Base-by-base conservation (phyloP, 2,797 vertebrate genomes). In the Liasis olivaceus region DNA sequence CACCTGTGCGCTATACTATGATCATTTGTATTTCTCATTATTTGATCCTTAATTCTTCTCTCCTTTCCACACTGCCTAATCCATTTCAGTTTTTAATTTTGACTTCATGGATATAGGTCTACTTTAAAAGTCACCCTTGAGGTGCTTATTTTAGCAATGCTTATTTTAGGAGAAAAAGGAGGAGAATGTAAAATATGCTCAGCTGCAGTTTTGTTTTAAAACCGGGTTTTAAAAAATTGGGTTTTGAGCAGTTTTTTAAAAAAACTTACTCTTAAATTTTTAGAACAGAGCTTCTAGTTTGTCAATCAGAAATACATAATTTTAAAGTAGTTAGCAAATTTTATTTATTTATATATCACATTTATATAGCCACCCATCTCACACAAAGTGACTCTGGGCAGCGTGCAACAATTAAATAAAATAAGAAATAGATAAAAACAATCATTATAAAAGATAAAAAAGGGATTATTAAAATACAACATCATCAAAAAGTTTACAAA, bases 131-230 rank as follows among this genome's bases (percentile, higher is more conserved):
- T 3, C 1, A 0, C 47, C n/a, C 89, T 87, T 36, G 90, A 81
- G 85, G 42, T 51, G 15, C 54, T 15, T 64, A 9, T 47, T 42
- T 36, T 86, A n/a, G 85, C 9, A 81, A 90, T 1, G 59, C 36
- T 92, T 94, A 26, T 90, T 47, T 77, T 94, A 87, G 9, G 26
- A 12, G 36, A 0, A 24, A 9, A 87, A 26, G 77, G 64, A 28
- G 64, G 47, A 88, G 31, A 9, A 31, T 90, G 0, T 7, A 72
- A 89, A 54, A n/a, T 47, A 89, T 22, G 92, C 72, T 72, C 56
- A 4, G 64, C 54, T 56, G 58, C n/a, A 64, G 36, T 31, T 63
- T 66, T 26, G 56, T 88, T 42, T 94, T 87, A 93, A 96, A 36
- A 36, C 36, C 2, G 36, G 36, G 36, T 36, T 36, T 36, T 36